phyloP scores from a whole-genome alignment of 2,113 vertebrate genomes.

The Anguilla rostrata region DNA sequence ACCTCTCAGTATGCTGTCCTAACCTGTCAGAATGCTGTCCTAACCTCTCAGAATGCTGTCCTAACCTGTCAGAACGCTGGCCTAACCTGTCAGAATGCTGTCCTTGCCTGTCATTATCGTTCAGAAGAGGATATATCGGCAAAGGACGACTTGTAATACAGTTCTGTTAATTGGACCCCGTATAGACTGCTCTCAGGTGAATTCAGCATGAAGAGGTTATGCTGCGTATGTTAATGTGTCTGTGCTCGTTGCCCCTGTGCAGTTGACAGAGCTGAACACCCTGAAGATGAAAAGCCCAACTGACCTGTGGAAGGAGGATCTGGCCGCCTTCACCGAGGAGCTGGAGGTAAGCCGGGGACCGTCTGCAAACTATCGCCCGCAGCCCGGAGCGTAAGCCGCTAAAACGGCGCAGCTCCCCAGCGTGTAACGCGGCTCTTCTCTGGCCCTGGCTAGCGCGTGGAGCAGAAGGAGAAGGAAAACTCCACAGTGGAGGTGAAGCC shows the following conservation, averaged over 20 bases:
- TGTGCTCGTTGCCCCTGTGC: neutral
- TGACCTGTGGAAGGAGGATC: constrained; percentile 90
- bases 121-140: no score
- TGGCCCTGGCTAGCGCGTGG: constrained; percentile 61
- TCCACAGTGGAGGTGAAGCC: constrained; percentile 55
- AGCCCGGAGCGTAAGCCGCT: neutral
- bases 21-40: no score
- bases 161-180: no score
- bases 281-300: constrained; percentile 76
- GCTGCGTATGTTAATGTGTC: no score
- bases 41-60: no score
- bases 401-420: neutral
- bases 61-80: no score
- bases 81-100: no score
- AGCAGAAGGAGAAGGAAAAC: constrained; percentile 77
- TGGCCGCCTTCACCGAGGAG: constrained; percentile 84
- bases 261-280: constrained; percentile 76
- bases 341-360: constrained; percentile 70
- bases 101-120: no score
- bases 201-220: no score
- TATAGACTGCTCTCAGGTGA: no score
- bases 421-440: neutral
- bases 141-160: no score
- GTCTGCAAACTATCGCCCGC: neutral
- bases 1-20: no score